A percentile compares a stretch with the other conserved stretches of the same genome.
These are phyloP conservation scores for Latrodectus hesperus DNA, from an alignment of 2,888 invertebrate species.

Conservation along the genomic window DNA sequence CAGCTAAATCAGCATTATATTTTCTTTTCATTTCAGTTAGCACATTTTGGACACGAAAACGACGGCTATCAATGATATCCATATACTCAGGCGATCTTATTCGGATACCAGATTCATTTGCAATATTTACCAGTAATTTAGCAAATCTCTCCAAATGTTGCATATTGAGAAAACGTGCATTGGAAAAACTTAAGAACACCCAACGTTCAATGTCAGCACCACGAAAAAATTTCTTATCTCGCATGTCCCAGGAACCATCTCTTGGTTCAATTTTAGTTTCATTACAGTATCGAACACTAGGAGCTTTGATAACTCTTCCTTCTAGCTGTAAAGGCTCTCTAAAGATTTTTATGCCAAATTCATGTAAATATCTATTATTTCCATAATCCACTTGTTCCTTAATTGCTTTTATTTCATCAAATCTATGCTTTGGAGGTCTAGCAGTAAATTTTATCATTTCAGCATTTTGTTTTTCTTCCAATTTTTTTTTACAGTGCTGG, in stretches of 20 bases:
- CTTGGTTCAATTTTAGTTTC: conserved; percentile 53
- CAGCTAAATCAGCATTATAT: conserved; percentile 37
- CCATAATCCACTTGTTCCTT: conserved; percentile 24
- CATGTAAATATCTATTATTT: conserved; percentile 34
- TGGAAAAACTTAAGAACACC: conserved; percentile 55
- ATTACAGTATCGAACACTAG: conserved; percentile 61
- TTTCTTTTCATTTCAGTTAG: conserved; percentile 14
- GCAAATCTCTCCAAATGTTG: conserved; percentile 44
- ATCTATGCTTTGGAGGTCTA: conserved; percentile 53
- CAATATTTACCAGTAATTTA: conserved; percentile 27
- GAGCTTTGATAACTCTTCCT: conserved; percentile 68
- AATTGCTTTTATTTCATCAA: conserved; percentile 44
- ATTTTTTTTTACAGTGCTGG: conserved; percentile 66
- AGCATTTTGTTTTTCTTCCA: conserved; percentile 63
- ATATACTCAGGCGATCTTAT: conserved; percentile 20
- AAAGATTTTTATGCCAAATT: conserved; percentile 66
- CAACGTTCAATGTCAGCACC: conserved; percentile 43
- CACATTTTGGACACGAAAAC: conserved; percentile 7
- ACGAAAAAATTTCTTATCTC: conserved; percentile 59
- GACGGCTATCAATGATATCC: conserved; percentile 25
- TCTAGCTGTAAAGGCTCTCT: conserved; percentile 56
- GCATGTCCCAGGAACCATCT: conserved; percentile 69
- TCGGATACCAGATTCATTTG: conserved; percentile 46
- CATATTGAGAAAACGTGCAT: conserved; percentile 23
- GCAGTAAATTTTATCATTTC: conserved; percentile 69